Evolutionary conservation across 2,113 vertebrate species (phyloP).

Genomic region (Forbesichthys agassizii): DNA sequence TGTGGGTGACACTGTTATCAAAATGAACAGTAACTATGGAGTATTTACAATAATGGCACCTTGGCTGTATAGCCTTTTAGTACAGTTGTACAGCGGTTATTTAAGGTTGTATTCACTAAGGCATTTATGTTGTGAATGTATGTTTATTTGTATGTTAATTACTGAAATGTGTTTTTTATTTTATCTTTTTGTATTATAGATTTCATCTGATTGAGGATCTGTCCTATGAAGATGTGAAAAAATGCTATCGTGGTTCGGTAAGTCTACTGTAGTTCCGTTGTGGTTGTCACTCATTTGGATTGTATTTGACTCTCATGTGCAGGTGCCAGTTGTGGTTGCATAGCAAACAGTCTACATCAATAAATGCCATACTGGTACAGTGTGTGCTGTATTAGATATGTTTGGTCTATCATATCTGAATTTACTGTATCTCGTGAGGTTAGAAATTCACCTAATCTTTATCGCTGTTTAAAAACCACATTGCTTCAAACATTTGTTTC

Average conservation of each 20-base stretch:
- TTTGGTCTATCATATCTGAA: too few relatives aligned
- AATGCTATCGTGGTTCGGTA: slow-evolving; percentile 73
- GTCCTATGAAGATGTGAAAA: slow-evolving; percentile 73
- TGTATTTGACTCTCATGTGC: not conserved
- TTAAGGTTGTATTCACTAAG: too few relatives aligned
- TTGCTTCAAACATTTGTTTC: too few relatives aligned
- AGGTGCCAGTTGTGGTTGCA: not conserved
- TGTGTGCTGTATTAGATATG: too few relatives aligned
- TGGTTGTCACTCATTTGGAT: not conserved
- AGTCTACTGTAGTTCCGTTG: slow-evolving; percentile 33
- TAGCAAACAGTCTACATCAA: too few relatives aligned
- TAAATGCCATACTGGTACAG: too few relatives aligned
- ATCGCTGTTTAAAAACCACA: too few relatives aligned
- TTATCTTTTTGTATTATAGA: slow-evolving; percentile 35
- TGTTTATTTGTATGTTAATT: too few relatives aligned
- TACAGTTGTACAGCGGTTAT: not conserved
- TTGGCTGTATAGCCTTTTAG: not conserved
- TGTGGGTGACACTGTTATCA: too few relatives aligned
- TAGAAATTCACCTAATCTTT: too few relatives aligned
- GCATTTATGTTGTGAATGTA: too few relatives aligned
- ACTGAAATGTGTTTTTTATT: not conserved
- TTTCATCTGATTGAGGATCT: slow-evolving; percentile 71
- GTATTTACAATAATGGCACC: slow-evolving; percentile 21
- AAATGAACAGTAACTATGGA: not conserved
- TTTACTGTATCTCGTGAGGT: too few relatives aligned